Base-by-base conservation (phyloP, 2,113 vertebrate species). In the Stegostoma tigrinum region DNA sequence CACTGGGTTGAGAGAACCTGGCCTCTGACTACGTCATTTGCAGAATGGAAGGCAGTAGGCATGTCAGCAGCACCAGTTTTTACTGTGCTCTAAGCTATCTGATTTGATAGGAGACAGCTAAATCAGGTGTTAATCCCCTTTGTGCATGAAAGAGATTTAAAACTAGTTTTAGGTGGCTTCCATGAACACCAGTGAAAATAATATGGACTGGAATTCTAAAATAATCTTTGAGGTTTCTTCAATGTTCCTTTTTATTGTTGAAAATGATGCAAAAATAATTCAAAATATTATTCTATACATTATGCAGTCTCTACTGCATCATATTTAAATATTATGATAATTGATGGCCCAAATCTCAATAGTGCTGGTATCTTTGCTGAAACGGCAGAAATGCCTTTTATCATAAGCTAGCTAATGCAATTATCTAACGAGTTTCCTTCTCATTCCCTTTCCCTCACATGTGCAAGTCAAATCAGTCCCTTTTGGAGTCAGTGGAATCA, bases 401-500 rank as follows among this genome's bases (percentile, higher is more conserved):
- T 75, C 94, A 95, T 48, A 27, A 52, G 42, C 52, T 4, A 48
- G 45, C 38, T 75, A 72, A 95, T 95, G 72, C 15, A 19, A 95
- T 75, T 52, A 95, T 72, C 68, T 27, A 95, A 72, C 34, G 94
- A 70, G 52, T 95, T 72, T 42, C 94, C n/a, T 21, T 75, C 45
- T 95, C 42, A 10, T 70, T 94, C 94, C 70, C 67, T 95, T 95
- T 48, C 67, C 38, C 42, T 52, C 45, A 52, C 45, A 15, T 48
- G 38, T 52, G 67, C 24, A 70, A 52, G 68, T 48, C 24, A 95
- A 90, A 61, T 52, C 1, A 48, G 15, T 15, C 87, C 87, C 68
- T 95, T 95, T 72, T 19, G 94, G 38, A 72, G 67, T 72, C 94
- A 95, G 94, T 67, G 72, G 89, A 75, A 95, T 12, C 23, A 95